These are phyloP conservation scores for Oophaga sylvatica DNA, from an alignment of 2,797 vertebrate species.

Conservation along the genomic window DNA sequence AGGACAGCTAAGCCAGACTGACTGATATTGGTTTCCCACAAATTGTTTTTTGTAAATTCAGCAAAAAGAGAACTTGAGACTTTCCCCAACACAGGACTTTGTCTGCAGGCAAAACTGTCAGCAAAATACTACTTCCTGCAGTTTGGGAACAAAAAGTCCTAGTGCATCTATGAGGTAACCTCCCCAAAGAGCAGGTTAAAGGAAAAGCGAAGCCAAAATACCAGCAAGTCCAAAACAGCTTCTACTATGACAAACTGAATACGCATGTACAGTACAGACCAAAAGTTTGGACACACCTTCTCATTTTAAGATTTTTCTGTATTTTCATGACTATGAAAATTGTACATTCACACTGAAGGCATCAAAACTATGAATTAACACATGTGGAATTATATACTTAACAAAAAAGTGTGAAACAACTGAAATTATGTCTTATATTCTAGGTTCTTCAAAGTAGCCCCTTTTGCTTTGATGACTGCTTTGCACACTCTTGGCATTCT, in stretches of 20 bases:
- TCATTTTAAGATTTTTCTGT: too few relatives aligned
- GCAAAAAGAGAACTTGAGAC: neutral
- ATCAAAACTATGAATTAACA: too few relatives aligned
- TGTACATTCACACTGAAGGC: too few relatives aligned
- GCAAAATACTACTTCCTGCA: slow-evolving; percentile 33
- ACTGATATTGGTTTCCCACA: neutral
- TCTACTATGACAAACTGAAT: neutral
- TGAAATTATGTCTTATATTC: too few relatives aligned
- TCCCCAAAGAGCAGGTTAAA: slow-evolving; percentile 4
- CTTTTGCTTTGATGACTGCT: too few relatives aligned
- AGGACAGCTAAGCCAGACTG: neutral
- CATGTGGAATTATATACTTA: too few relatives aligned
- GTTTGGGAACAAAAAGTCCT: slow-evolving; percentile 31
- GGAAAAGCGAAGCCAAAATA: neutral
- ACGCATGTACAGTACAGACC: too few relatives aligned
- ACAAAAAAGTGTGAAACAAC: too few relatives aligned
- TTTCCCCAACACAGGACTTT: slow-evolving; percentile 14
- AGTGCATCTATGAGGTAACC: slow-evolving; percentile 3
- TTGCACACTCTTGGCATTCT: too few relatives aligned
- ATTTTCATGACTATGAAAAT: too few relatives aligned
- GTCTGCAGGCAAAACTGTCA: slow-evolving; percentile 27
- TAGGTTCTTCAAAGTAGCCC: too few relatives aligned
- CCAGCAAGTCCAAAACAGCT: neutral
- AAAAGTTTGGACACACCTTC: too few relatives aligned
- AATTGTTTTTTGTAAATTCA: slow-evolving; percentile 11